These are phyloP conservation scores for Cyprinodon brontotheroides DNA, from an alignment of 2,113 vertebrate species.

Conservation along the genomic window DNA sequence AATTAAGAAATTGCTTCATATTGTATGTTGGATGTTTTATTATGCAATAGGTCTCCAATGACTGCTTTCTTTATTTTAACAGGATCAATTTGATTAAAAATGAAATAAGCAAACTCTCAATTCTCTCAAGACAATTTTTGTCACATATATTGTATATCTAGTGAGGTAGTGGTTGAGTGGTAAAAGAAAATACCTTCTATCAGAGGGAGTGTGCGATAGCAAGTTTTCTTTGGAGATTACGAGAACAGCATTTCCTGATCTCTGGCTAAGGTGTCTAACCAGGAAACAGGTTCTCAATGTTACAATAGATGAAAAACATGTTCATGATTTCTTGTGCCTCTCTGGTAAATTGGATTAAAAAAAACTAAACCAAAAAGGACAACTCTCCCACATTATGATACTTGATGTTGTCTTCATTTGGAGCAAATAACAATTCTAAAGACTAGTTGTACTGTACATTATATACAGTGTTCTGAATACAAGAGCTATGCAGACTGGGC, in stretches of 20 bases:
- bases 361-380: constrained; percentile 35
- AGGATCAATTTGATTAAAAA: constrained; percentile 56
- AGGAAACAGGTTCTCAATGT: constrained; percentile 53
- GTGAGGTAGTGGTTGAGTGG: constrained; percentile 1
- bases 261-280: constrained; percentile 52
- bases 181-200: constrained; percentile 38
- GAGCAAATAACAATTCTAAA: constrained; percentile 18
- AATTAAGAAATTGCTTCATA: constrained; percentile 55
- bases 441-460: neutral
- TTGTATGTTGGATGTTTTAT: constrained; percentile 28
- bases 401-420: constrained; percentile 31
- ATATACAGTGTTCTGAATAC: neutral
- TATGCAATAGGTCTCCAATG: constrained; percentile 7
- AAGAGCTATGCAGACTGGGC: neutral
- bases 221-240: constrained; percentile 40
- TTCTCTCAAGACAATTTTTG: constrained; percentile 4
- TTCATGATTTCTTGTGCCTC: constrained; percentile 66
- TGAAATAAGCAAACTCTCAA: constrained; percentile 30
- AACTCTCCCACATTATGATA: constrained; percentile 30
- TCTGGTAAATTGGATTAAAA: constrained; percentile 63
- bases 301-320: constrained; percentile 60
- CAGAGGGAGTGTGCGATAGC: constrained; percentile 8
- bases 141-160: neutral
- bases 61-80: constrained; percentile 45
- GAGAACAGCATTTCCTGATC: constrained; percentile 57